Evolutionary conservation across 1,140 invertebrate species (phyloP).

Genomic region (Penaeus chinensis): DNA sequence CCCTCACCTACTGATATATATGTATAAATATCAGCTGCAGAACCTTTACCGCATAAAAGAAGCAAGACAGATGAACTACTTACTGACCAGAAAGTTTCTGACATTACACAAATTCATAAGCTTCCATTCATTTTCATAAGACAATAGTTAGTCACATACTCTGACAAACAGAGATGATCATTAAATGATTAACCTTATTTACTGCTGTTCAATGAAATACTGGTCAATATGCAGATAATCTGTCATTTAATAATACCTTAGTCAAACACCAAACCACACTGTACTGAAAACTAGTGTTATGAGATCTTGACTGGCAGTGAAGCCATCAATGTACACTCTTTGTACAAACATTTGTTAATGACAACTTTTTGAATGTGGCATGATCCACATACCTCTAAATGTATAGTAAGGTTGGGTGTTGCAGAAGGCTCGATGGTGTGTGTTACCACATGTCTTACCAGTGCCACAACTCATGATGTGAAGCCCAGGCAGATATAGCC

Average conservation of each 20-base stretch:
- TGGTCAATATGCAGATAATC: neutral
- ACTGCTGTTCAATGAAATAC: too few relatives aligned
- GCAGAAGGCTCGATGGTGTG: slow-evolving; percentile 34
- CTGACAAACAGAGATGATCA: too few relatives aligned
- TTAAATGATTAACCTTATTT: too few relatives aligned
- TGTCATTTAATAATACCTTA: slow-evolving; percentile 18
- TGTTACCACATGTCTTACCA: slow-evolving; percentile 21
- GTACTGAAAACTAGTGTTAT: neutral
- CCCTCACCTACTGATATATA: slow-evolving; percentile 20
- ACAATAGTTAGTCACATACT: too few relatives aligned
- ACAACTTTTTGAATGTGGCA: too few relatives aligned
- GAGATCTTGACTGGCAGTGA: too few relatives aligned
- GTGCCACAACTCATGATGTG: slow-evolving; percentile 12
- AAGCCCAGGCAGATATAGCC: neutral
- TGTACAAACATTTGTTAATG: too few relatives aligned
- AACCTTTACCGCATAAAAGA: neutral
- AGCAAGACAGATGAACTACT: slow-evolving; percentile 9
- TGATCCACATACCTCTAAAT: neutral
- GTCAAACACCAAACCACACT: slow-evolving; percentile 47
- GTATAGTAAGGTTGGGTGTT: slow-evolving; percentile 30
- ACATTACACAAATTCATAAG: too few relatives aligned
- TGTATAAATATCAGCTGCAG: neutral
- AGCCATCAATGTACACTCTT: too few relatives aligned
- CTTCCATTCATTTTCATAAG: too few relatives aligned
- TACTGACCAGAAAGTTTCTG: neutral